These are phyloP conservation scores for Tyrannus savana DNA, from an alignment of 2,113 vertebrate species.

Conservation along the genomic window DNA sequence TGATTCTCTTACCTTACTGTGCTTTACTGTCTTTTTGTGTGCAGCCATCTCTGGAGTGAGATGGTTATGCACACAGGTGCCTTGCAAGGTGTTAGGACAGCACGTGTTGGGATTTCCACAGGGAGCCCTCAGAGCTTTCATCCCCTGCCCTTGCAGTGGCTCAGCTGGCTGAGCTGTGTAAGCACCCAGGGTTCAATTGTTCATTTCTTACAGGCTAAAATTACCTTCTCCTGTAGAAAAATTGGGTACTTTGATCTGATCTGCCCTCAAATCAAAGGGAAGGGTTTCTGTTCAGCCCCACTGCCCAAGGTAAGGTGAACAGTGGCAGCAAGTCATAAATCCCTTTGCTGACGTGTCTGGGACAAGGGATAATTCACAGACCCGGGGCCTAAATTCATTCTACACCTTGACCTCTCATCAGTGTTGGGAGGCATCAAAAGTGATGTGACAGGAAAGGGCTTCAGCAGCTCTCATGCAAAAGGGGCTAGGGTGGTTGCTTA, in stretches of 20 bases:
- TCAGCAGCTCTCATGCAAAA: background rate
- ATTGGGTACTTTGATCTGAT: rapidly evolving
- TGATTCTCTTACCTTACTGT: background rate
- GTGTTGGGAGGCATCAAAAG: background rate
- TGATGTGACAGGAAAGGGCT: background rate
- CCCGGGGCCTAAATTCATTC: background rate
- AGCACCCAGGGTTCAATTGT: background rate
- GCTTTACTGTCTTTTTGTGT: background rate
- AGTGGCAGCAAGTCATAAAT: background rate
- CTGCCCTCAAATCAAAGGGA: background rate
- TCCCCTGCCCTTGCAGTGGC: background rate
- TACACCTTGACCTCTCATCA: background rate
- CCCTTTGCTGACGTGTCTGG: background rate
- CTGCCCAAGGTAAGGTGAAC: rapidly evolving
- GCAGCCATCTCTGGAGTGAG: background rate
- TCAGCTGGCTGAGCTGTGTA: background rate
- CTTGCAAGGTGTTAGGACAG: background rate
- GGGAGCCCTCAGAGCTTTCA: background rate
- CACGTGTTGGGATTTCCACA: background rate
- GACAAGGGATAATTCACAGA: background rate
- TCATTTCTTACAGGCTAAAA: background rate
- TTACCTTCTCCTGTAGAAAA: background rate
- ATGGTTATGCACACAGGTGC: background rate
- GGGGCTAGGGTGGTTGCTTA: background rate
- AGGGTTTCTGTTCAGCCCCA: background rate